Conservation (phyloP, 2,113 vertebrate species). For the Saguinus midas region DNA sequence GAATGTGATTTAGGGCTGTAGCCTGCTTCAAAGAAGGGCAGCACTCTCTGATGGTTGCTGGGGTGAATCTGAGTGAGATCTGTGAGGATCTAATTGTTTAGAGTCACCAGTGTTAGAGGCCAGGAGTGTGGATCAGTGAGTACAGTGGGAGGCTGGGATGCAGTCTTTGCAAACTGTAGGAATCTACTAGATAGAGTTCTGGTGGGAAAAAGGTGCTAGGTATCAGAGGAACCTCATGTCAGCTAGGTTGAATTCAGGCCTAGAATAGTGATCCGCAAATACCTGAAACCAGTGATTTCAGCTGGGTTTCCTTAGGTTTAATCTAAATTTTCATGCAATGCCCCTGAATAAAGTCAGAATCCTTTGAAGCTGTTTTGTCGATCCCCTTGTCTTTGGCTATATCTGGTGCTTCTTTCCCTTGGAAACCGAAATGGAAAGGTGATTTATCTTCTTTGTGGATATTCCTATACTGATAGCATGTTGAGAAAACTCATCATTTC, state of each 20-base stretch:
- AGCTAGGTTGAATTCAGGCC: not conserved
- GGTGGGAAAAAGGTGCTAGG: not conserved
- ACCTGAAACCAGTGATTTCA: not conserved
- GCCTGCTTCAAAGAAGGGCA: constrained; percentile 36
- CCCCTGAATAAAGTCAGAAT: not conserved
- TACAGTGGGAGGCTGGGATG: not conserved
- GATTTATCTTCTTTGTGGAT: not conserved
- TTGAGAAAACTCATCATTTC: not conserved
- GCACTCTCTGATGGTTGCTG: constrained; percentile 3
- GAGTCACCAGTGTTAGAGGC: not conserved
- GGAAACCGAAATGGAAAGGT: constrained; percentile 45
- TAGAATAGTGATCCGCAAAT: not conserved
- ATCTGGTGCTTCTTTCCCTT: not conserved
- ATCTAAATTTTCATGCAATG: not conserved
- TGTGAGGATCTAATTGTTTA: constrained; percentile 21
- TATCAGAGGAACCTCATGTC: not conserved
- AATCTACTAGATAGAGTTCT: not conserved
- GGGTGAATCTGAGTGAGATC: not conserved
- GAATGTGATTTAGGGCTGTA: constrained; percentile 23
- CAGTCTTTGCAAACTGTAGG: not conserved
- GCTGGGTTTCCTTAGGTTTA: not conserved
- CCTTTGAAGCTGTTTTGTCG: not conserved
- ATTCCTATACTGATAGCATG: not conserved
- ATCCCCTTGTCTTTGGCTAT: not conserved
- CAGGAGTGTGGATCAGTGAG: not conserved